Evolutionary conservation across 2,797 vertebrate species (phyloP).

Genomic region (Sebastolobus alascanus): DNA sequence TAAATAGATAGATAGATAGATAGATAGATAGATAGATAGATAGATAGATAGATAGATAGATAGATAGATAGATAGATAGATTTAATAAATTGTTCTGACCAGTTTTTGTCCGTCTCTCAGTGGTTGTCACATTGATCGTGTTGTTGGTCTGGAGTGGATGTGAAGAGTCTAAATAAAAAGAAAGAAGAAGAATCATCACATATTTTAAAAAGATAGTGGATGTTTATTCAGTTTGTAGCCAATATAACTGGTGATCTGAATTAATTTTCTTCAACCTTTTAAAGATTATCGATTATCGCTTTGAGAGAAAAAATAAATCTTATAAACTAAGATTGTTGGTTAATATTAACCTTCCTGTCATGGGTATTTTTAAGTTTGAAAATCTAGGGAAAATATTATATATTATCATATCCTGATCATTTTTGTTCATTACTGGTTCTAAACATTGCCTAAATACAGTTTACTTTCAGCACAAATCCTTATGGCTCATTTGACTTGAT

Average conservation of each 20-base stretch:
- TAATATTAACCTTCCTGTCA: not conserved
- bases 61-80: not conserved
- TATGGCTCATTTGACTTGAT: too few relatives aligned
- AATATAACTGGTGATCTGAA: not conserved
- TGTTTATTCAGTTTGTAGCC: not conserved
- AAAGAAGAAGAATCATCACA: too few relatives aligned
- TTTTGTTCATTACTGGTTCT: too few relatives aligned
- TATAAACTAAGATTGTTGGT: not conserved
- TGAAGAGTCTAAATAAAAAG: constrained; percentile 42
- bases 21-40: not conserved
- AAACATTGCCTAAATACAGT: too few relatives aligned
- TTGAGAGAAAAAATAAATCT: not conserved
- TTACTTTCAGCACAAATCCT: too few relatives aligned
- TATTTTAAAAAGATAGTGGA: not conserved
- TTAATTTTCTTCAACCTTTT: not conserved
- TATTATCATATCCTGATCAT: too few relatives aligned
- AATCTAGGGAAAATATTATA: too few relatives aligned
- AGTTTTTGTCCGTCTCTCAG: constrained; percentile 28
- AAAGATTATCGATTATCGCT: not conserved
- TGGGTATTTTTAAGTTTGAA: too few relatives aligned
- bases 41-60: not conserved
- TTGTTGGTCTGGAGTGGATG: constrained; percentile 20
- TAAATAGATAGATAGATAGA: not conserved
- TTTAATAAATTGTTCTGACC: constrained; percentile 33
- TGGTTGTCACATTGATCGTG: not conserved